phyloP scores from a whole-genome alignment of 2,888 invertebrate species.

The Unio delphinus region DNA sequence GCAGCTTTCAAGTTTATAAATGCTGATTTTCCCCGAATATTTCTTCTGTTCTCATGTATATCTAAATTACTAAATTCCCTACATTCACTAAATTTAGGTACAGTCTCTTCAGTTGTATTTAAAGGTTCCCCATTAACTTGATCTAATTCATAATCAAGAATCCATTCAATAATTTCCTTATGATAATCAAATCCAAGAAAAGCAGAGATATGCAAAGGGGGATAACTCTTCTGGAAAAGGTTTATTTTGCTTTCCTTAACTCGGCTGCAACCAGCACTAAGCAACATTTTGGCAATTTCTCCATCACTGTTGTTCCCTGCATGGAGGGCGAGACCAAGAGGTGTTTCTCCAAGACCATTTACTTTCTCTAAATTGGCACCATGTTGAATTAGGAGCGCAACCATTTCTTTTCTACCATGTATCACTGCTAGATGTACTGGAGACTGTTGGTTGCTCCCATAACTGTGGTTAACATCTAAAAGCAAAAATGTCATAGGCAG shows the following conservation, averaged over 20 bases:
- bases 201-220: conserved; percentile 40
- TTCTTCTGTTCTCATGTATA: background rate
- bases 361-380: conserved; percentile 42
- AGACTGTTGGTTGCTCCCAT: conserved; percentile 31
- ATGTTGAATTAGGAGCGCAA: conserved; percentile 38
- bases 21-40: background rate
- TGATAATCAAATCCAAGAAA: conserved; percentile 29
- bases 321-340: conserved; percentile 38
- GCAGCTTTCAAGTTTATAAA: conserved; percentile 30
- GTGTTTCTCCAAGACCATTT: conserved; percentile 34
- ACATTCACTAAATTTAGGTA: background rate
- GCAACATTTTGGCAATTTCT: conserved; percentile 24
- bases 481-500: too few species aligned
- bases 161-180: conserved; percentile 14
- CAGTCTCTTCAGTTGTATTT: background rate
- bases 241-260: conserved; percentile 34
- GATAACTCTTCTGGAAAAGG: conserved; percentile 36
- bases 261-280: conserved; percentile 34
- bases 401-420: conserved; percentile 29
- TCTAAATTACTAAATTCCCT: background rate
- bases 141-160: conserved; percentile 15
- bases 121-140: background rate
- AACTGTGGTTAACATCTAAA: conserved; percentile 13
- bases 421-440: conserved; percentile 42
- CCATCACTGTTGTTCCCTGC: conserved; percentile 10